phyloP scores from a whole-genome alignment of 2,797 vertebrate species.

The Centropyge bicolor region DNA sequence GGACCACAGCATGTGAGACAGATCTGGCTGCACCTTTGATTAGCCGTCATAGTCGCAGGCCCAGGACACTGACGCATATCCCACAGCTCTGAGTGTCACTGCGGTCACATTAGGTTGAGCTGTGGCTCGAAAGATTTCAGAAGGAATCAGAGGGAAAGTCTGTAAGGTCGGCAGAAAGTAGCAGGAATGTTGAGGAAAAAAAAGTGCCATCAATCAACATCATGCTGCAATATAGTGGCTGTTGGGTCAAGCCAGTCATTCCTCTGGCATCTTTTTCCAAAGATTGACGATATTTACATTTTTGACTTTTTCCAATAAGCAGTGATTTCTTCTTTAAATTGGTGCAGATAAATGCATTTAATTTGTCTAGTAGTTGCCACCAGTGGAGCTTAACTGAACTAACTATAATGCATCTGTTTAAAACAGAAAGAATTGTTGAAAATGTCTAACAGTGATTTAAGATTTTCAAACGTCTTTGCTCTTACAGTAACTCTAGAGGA shows the following conservation, averaged over 20 bases:
- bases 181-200: slow-evolving; percentile 49
- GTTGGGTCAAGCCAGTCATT: slow-evolving; percentile 38
- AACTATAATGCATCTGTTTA: slow-evolving; percentile 1
- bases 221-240: slow-evolving; percentile 30
- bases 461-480: slow-evolving; percentile 20
- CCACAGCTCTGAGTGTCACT: slow-evolving; percentile 68
- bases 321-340: slow-evolving; percentile 6
- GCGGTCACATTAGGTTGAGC: slow-evolving; percentile 69
- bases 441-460: slow-evolving; percentile 1
- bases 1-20: slow-evolving; percentile 74
- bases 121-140: slow-evolving; percentile 43
- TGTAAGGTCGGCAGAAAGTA: slow-evolving; percentile 58
- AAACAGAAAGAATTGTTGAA: background rate
- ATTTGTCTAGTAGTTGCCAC: background rate
- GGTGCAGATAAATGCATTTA: background rate
- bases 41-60: slow-evolving; percentile 51
- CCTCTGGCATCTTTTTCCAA: slow-evolving; percentile 26
- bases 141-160: slow-evolving; percentile 46
- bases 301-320: slow-evolving; percentile 20
- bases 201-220: slow-evolving; percentile 51
- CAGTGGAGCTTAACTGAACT: background rate
- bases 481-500: slow-evolving; percentile 13
- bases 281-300: slow-evolving; percentile 44
- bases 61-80: slow-evolving; percentile 68
- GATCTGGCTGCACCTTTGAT: slow-evolving; percentile 73